phyloP scores from a whole-genome alignment of 2,888 invertebrate genomes.

The Pachycephus smyrnensis region DNA sequence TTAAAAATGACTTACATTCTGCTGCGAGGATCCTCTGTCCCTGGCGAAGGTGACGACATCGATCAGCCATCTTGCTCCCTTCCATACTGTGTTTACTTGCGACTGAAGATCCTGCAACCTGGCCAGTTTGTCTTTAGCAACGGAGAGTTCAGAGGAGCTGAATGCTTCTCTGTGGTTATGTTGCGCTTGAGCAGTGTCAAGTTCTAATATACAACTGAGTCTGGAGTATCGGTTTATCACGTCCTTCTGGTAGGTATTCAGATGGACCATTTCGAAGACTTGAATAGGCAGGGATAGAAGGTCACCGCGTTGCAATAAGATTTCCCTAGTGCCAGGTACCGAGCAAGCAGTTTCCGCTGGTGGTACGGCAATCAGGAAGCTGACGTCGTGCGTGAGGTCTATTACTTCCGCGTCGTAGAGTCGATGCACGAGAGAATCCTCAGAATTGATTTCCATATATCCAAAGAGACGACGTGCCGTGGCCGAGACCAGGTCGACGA shows the following conservation, averaged over 20 bases:
- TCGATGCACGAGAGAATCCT: conserved; percentile 80
- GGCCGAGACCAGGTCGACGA: conserved; percentile 81
- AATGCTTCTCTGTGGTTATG: conserved; percentile 96
- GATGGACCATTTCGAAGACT: conserved; percentile 94
- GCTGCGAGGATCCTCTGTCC: conserved; percentile 73
- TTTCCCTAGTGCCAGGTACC: conserved; percentile 87
- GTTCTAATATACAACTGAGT: conserved; percentile 91
- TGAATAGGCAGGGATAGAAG: conserved; percentile 92
- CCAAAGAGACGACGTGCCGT: conserved; percentile 82
- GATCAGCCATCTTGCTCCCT: conserved; percentile 94
- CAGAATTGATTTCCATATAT: conserved; percentile 82
- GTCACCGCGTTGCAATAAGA: conserved; percentile 86
- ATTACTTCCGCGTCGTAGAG: conserved; percentile 95
- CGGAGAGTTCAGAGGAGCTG: conserved; percentile 86
- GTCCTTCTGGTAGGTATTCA: conserved; percentile 92
- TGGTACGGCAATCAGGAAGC: conserved; percentile 92
- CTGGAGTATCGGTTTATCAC: conserved; percentile 93
- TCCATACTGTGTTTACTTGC: conserved; percentile 91
- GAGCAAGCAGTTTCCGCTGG: conserved; percentile 94
- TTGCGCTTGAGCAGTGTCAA: conserved; percentile 91
- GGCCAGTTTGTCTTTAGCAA: conserved; percentile 86
- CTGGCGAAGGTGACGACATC: conserved; percentile 95
- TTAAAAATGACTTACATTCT: conserved; percentile 42
- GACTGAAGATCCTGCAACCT: conserved; percentile 88
- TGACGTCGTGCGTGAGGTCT: conserved; percentile 90